Conservation (phyloP, 2,888 invertebrate species). For the Lypha dubia region DNA sequence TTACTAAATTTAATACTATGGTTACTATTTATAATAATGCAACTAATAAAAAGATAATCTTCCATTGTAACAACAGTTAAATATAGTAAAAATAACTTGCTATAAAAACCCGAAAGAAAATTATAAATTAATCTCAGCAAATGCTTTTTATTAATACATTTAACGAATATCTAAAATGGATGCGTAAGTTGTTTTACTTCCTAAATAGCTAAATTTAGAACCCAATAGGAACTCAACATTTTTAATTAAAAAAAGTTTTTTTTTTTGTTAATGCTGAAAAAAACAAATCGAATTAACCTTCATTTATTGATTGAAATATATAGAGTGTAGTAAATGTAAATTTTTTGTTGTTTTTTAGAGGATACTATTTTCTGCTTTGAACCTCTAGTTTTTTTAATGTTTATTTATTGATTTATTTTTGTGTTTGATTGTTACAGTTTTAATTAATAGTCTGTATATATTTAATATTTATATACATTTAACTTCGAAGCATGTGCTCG, state of each 20-base stretch:
- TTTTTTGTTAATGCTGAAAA: slow-evolving; percentile 4
- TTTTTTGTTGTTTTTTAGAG: slow-evolving; percentile 20
- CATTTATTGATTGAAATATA: slow-evolving; percentile 65
- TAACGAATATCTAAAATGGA: slow-evolving; percentile 74
- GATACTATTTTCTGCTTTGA: slow-evolving; percentile 29
- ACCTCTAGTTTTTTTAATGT: slow-evolving; percentile 14
- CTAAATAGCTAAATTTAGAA: slow-evolving; percentile 44
- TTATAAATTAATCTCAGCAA: slow-evolving; percentile 46
- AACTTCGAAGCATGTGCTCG: slow-evolving; percentile 50
- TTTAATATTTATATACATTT: slow-evolving; percentile 14
- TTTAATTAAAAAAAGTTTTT: neutral
- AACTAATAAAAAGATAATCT: slow-evolving; percentile 54
- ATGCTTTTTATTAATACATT: slow-evolving; percentile 67
- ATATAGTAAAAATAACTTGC: slow-evolving; percentile 19
- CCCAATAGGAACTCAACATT: neutral
- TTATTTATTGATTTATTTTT: slow-evolving; percentile 16
- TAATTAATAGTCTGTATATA: slow-evolving; percentile 9
- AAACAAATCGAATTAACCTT: slow-evolving; percentile 62
- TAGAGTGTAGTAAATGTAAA: slow-evolving; percentile 26
- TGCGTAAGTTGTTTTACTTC: slow-evolving; percentile 71
- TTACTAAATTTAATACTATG: slow-evolving; percentile 60
- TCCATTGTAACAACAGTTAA: slow-evolving; percentile 6
- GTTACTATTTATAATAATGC: slow-evolving; percentile 69
- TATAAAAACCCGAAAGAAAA: slow-evolving; percentile 33
- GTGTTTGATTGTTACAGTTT: slow-evolving; percentile 15